Percentiles rank a stretch among this genome's conserved stretches.
Conservation (phyloP, 2,797 vertebrate genomes). For the Protonibea diacanthus region DNA sequence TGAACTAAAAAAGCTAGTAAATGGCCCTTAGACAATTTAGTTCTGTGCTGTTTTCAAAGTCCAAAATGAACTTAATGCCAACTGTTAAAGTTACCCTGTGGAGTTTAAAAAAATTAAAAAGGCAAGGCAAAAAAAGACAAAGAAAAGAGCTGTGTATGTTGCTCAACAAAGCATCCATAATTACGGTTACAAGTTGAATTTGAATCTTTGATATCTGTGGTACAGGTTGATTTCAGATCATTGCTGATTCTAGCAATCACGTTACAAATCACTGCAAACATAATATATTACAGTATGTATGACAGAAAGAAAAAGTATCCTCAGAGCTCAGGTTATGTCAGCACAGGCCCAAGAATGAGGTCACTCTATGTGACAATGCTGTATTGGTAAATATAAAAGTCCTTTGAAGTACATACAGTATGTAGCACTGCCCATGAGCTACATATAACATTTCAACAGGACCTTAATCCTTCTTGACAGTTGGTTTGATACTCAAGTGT, state of each 20-base stretch:
- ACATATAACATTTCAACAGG: slow-evolving; percentile 11
- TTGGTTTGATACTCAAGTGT: slow-evolving; percentile 34
- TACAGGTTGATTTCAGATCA: neutral
- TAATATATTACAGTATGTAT: neutral
- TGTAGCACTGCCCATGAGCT: slow-evolving; percentile 1
- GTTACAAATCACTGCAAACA: neutral
- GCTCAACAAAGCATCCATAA: no score
- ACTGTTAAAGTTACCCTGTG: no score
- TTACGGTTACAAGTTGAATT: no score
- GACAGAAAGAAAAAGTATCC: neutral
- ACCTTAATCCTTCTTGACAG: slow-evolving; percentile 45
- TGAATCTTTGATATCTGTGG: no score
- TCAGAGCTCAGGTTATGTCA: neutral
- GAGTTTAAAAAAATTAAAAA: no score
- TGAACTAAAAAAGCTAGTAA: no score
- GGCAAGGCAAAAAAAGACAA: no score
- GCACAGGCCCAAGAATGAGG: neutral
- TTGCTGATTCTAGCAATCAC: neutral
- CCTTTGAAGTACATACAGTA: neutral
- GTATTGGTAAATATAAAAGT: neutral
- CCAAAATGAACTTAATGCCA: no score
- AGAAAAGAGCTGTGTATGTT: no score
- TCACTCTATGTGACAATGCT: neutral
- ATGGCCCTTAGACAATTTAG: no score
- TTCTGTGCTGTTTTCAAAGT: no score